phyloP scores from a whole-genome alignment of 2,888 invertebrate genomes.

The Oasisia sp. region DNA sequence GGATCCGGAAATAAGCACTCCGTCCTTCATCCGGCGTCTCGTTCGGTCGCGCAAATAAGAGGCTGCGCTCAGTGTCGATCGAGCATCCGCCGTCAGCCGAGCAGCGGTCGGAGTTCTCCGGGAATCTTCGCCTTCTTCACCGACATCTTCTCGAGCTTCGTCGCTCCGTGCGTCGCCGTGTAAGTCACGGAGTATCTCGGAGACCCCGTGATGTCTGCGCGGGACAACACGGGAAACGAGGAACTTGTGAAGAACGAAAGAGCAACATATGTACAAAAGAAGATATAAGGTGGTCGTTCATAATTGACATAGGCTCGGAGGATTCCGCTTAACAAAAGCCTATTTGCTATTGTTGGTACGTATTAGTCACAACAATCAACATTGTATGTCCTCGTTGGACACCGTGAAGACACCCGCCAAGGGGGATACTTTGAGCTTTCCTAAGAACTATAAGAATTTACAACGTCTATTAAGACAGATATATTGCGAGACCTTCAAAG shows the following conservation, averaged over 20 bases:
- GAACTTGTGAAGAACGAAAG: neutral
- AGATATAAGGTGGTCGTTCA: neutral
- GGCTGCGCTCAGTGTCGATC: neutral
- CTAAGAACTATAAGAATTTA: no score
- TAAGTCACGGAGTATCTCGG: neutral
- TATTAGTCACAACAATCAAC: no score
- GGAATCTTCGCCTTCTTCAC: constrained; percentile 12
- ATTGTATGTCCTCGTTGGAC: no score
- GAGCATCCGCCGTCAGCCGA: neutral
- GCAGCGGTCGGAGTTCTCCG: neutral
- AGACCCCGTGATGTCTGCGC: neutral
- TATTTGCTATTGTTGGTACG: no score
- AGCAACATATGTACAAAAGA: neutral
- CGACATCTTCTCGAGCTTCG: neutral
- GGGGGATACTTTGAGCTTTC: no score
- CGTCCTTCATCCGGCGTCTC: neutral
- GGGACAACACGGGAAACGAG: neutral
- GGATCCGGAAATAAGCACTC: neutral
- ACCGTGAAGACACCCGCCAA: no score
- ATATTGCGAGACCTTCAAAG: no score
- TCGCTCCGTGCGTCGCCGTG: neutral
- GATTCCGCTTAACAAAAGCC: no score
- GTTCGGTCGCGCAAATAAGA: neutral
- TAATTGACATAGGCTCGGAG: no score
- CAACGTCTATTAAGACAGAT: no score